Evolutionary conservation across 2,797 vertebrate genomes (phyloP), one percentile per base, ranked within the genome.

Genomic region (Megalops cyprinoides): DNA sequence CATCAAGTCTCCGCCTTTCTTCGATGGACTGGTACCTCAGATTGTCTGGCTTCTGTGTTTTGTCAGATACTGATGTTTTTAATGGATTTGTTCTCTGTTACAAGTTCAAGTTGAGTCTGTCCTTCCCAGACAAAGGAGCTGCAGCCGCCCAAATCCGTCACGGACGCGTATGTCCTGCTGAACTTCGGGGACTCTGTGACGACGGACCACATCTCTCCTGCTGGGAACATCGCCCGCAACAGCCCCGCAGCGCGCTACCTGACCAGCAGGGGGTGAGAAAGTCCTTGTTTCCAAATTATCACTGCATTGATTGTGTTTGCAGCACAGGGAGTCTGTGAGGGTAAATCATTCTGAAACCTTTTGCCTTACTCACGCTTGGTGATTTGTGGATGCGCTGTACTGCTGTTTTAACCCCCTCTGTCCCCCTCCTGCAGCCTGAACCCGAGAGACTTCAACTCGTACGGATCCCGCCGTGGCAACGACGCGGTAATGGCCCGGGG

Each of bases 151-250:
- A 92, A 91, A 86, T 94, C 96, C 48, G 96, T 99, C 82, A 86
- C 87, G 14, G 92, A 95, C 0, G 97, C 97, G 34, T 95, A 95
- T 2, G 98, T 98, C 71, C 94, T 99, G 7, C 91, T 99, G 84
- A 98, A 96, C 90, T 85, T 99, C 55, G 97, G 98, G 5, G 98
- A 99, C 89, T 99, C 98, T 0, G 97, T 99, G 81, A 99, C 98
- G 75, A 99, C 98, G 0, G 98, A 99, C 89, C 98, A 99, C 91
- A 99, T 99, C 85, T 99, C 98, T 75, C 98, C 98, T 37, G 98
- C 98, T 15, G 98, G 98, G 60, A 99, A 99, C 92, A 99, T 99
- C n/a, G 97, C 98, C 82, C 94, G 97, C 82, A 98, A 92, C 88
- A 99, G 98, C 87, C 83, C 97, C 37, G 98, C 98, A 15, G 98